Evolutionary conservation across 2,113 vertebrate species (phyloP), one percentile per base, ranked within the genome.

Genomic region (Psettodes erumei): DNA sequence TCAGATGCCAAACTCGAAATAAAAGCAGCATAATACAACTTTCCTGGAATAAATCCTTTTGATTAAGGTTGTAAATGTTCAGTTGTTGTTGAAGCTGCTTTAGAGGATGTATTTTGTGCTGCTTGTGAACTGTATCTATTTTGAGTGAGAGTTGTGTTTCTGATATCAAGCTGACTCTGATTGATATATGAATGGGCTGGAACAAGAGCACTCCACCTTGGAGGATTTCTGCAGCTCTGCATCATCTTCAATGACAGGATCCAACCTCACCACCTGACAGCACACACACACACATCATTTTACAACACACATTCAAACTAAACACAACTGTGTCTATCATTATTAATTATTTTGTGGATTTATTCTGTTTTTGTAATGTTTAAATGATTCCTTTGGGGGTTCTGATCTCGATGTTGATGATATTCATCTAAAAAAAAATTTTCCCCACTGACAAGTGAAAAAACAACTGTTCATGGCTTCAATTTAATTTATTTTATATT

Each of bases 181-280:
- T n/a, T 53, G n/a, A 58, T 32, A 58, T 32, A 1, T 11, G 3
- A 55, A 4, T 21, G 8, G 18, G 4, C n/a, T 23, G 8, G n/a
- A 38, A 51, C 5, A 10, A 35, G 8, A 6, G n/a, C 4, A 53
- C 11, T 13, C 43, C 90, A 99, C 98, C 95, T 99, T 99, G 0
- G 97, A 98, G 78, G 95, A 98, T 50, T 96, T 98, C 90, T 97
- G 97, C 56, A 99, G 93, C 72, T 98, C 96, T 1, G 83, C 94
- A 61, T 98, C 96, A 6, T 96, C 95, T 54, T 93, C 95, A 48
- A 98, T 96, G 60, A 96, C 92, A 0, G 95, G 94, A 80, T 98
- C 95, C 92, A 98, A 77, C 18, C 92, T 92, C 65, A 96, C 94
- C 69, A 98, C 95, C 98, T 99, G 80, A 55, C 21, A 86, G 58